These are phyloP conservation scores for Gambusia yucatana DNA, from an alignment of 2,797 vertebrate genomes.

Conservation along the genomic window DNA sequence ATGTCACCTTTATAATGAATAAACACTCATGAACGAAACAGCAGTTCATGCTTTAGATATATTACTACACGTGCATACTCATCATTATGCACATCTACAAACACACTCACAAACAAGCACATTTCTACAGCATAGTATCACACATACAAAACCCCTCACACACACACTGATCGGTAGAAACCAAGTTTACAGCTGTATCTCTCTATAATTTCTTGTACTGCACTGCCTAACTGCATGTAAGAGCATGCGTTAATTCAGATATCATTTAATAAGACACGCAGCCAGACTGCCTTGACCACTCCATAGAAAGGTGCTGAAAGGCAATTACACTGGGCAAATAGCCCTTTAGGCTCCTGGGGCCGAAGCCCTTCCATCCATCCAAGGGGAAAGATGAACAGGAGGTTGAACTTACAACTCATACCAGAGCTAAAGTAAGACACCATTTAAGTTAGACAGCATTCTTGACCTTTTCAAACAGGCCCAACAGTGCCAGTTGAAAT, in stretches of 20 bases:
- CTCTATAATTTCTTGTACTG: constrained; percentile 82
- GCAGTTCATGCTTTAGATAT: constrained; percentile 46
- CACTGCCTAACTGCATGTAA: constrained; percentile 77
- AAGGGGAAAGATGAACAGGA: constrained; percentile 29
- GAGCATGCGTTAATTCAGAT: constrained; percentile 81
- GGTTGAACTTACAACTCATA: constrained; percentile 30
- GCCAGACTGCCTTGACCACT: constrained; percentile 78
- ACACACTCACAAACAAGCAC: constrained; percentile 21
- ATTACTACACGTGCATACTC: constrained; percentile 26
- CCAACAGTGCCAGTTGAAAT: neutral
- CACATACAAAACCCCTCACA: neutral
- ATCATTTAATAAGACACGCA: constrained; percentile 85
- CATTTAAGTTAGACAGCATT: constrained; percentile 16
- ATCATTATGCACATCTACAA: constrained; percentile 38
- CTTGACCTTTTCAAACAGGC: constrained; percentile 7
- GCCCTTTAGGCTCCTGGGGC: constrained; percentile 74
- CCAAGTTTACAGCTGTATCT: constrained; percentile 70
- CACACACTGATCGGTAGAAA: constrained; percentile 77
- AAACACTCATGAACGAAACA: constrained; percentile 51
- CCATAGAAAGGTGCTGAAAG: constrained; percentile 81
- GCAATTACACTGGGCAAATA: constrained; percentile 80
- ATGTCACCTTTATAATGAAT: constrained; percentile 66
- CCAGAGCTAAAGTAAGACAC: constrained; percentile 36
- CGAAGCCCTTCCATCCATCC: constrained; percentile 61
- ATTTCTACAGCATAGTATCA: constrained; percentile 33